phyloP scores from a whole-genome alignment of 2,113 vertebrate genomes.

The Chitala chitala region DNA sequence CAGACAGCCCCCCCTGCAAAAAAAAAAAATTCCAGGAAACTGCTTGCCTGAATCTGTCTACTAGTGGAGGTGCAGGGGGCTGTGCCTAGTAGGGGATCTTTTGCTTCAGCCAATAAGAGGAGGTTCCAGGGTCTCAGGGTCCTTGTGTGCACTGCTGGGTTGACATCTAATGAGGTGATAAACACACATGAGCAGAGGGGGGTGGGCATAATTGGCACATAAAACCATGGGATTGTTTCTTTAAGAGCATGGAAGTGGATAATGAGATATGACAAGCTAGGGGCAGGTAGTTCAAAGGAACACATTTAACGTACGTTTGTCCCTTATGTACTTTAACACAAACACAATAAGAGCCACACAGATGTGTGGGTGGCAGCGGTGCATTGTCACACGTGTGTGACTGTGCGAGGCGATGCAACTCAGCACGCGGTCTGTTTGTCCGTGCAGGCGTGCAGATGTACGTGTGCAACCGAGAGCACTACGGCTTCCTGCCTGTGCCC shows the following conservation, averaged over 20 bases:
- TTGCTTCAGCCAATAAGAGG: not conserved
- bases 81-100: not conserved
- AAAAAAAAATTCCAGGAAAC: not conserved
- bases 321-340: not conserved
- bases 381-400: not conserved
- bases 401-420: not conserved
- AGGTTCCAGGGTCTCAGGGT: not conserved
- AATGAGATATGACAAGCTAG: not conserved
- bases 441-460: conserved; percentile 79
- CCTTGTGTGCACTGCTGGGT: not conserved
- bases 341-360: not conserved
- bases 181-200: not conserved
- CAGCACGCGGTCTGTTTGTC: conserved; percentile 12
- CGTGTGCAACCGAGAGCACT: conserved; percentile 89
- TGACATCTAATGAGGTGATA: not conserved
- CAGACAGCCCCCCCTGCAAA: not conserved
- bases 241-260: not conserved
- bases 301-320: not conserved
- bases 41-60: too few relatives aligned
- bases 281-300: not conserved
- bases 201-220: not conserved
- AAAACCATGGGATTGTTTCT: not conserved
- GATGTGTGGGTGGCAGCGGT: not conserved
- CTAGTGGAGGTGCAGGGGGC: not conserved
- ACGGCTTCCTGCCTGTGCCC: conserved; percentile 87